Percentiles rank a stretch among this genome's conserved stretches.
Conservation (phyloP, 1,140 invertebrate species). For the Drosophila watanabei region DNA sequence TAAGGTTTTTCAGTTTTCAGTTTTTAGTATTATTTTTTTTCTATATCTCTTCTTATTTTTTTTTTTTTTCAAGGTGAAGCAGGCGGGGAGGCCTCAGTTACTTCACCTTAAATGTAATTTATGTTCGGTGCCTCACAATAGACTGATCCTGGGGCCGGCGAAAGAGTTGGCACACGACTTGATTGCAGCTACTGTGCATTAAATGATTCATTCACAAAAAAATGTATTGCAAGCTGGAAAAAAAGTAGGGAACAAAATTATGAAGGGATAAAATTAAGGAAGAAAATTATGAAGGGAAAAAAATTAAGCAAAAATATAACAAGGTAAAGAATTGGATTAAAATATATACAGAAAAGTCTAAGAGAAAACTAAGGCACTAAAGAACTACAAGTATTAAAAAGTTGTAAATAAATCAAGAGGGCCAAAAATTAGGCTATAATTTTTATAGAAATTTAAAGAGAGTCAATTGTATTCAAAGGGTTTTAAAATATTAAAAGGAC, state of each 20-base stretch:
- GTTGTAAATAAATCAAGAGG: too few species aligned
- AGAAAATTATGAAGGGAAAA: slow-evolving; percentile 4
- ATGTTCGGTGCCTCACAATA: slow-evolving; percentile 68
- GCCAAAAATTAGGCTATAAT: too few species aligned
- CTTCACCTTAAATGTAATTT: slow-evolving; percentile 81
- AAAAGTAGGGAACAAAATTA: neutral
- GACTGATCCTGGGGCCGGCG: slow-evolving; percentile 40
- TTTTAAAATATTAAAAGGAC: too few species aligned
- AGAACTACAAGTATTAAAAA: too few species aligned
- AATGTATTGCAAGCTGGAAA: neutral
- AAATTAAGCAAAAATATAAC: too few species aligned
- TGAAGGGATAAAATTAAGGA: neutral
- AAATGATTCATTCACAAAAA: slow-evolving; percentile 37
- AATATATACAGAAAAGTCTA: too few species aligned
- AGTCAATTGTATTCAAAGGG: too few species aligned
- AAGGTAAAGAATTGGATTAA: too few species aligned
- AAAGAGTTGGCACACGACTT: slow-evolving; percentile 53
- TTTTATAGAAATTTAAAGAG: too few species aligned
- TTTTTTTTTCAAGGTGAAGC: slow-evolving; percentile 64
- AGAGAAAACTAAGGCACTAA: too few species aligned
- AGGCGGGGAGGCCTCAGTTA: neutral
- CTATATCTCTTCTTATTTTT: neutral
- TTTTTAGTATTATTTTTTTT: slow-evolving; percentile 6
- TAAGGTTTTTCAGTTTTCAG: slow-evolving; percentile 2
- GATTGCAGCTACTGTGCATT: slow-evolving; percentile 79